Base-by-base conservation (phyloP, 2,797 vertebrate genomes). In the Helarctos malayanus region DNA sequence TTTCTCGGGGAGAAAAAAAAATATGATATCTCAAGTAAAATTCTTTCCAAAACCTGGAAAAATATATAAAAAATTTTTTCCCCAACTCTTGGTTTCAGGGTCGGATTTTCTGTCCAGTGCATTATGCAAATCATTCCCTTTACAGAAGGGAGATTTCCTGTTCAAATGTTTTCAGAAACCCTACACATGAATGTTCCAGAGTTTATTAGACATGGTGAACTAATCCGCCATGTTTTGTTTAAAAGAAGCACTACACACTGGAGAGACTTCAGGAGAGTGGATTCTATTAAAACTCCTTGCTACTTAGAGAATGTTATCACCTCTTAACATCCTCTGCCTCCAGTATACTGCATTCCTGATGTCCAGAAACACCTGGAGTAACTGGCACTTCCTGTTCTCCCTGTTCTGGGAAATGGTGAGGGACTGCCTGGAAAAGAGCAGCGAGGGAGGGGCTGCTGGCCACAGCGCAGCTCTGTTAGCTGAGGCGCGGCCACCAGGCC, bases 141-240 rank as follows among this genome's bases (percentile, higher is more conserved):
- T 98, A 97, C 97, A 97, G 98, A 98, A 97, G 96, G 96, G 96
- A 98, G 80, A 97, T 97, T 98, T 98, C 92, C 95, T 98, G 92
- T 97, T 98, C 97, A 79, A 98, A 98, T 81, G 97, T 98, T 99
- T 99, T 98, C 98, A 98, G 98, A 96, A 99, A 98, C 95, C 96
- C 84, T 80, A 97, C 93, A 95, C 25, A 0, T 52, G 54, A 96
- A 15, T 2, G 38, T 97, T 98, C 97, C 98, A 98, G 91, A 97
- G 90, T 98, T 98, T 98, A 97, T 98, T 98, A 91, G 93, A 98
- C 98, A 97, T 95, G 98, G 95, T 68, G 97, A 97, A 98, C 97
- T 97, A 96, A 98, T 27, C 92, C 78, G 73, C 94, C 88, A 92
- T 93, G 83, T 85, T 90, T 97, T 80, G 76, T 91, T 91, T 65